Evolutionary conservation across 2,113 vertebrate species (phyloP).

Genomic region (Amazona guildingii): DNA sequence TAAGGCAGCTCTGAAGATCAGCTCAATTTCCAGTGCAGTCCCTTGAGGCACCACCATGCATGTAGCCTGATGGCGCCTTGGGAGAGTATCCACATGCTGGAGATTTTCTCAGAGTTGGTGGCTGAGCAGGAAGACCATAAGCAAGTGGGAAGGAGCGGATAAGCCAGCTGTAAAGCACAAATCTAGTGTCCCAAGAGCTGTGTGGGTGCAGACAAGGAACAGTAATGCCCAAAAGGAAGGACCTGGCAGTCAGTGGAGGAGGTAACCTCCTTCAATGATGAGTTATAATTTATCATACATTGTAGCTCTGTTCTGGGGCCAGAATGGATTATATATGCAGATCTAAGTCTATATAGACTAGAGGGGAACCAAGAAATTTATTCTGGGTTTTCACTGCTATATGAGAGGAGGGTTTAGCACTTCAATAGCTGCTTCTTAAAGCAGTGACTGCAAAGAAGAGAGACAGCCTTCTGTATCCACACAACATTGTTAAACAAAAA

Average conservation of each 20-base stretch:
- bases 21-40: neutral
- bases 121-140: neutral
- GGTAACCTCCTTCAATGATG: neutral
- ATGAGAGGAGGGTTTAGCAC: neutral
- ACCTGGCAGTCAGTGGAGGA: neutral
- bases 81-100: neutral
- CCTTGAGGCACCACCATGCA: neutral
- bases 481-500: neutral
- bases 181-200: accelerated
- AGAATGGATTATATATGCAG: neutral
- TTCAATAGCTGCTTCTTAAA: neutral
- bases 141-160: neutral
- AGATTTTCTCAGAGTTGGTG: neutral
- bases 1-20: neutral
- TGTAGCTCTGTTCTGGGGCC: neutral
- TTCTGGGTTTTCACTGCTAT: neutral
- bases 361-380: neutral
- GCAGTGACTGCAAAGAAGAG: neutral
- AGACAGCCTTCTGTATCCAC: neutral
- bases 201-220: accelerated
- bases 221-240: neutral
- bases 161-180: neutral
- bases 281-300: neutral
- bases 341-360: neutral
- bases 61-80: neutral